Percentiles rank a stretch among this genome's conserved stretches.
Conservation (phyloP, 30 jellyfish, hydroid and myxozoan genomes). For the Hydractinia symbiolongicarpus region DNA sequence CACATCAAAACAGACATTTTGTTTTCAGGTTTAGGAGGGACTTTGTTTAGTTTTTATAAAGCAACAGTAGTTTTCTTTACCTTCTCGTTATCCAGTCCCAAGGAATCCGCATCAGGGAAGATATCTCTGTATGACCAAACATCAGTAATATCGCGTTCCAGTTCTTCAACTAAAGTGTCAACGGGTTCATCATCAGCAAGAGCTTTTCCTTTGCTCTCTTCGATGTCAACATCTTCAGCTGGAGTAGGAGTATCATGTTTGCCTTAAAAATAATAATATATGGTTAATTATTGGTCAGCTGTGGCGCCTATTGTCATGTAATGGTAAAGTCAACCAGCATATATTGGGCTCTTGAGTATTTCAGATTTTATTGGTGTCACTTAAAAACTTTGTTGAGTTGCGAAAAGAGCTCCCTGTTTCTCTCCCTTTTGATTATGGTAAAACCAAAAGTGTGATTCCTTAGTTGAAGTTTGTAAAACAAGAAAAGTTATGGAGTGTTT, state of each 20-base stretch:
- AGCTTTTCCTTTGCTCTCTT: conserved; percentile 59
- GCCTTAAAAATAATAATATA: neutral
- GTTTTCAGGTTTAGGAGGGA: no score
- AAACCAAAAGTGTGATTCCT: neutral
- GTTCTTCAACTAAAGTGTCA: conserved; percentile 79
- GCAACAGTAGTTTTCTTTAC: neutral
- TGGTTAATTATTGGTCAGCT: no score
- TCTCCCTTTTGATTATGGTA: no score
- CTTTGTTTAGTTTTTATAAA: no score
- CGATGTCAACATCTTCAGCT: conserved; percentile 58
- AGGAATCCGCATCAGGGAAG: conserved; percentile 87
- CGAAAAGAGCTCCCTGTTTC: no score
- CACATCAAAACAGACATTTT: no score
- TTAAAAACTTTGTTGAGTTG: no score
- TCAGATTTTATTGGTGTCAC: no score
- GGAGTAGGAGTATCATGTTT: conserved; percentile 15
- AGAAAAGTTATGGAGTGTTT: neutral
- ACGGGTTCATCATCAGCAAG: conserved; percentile 93
- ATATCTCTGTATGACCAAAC: conserved; percentile 91
- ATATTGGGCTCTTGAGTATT: no score
- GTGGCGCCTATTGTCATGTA: no score
- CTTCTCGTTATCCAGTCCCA: conserved; percentile 93
- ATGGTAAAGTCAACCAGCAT: no score
- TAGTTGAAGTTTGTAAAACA: neutral
- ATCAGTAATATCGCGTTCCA: conserved; percentile 94